Evolutionary conservation across 2,113 vertebrate genomes (phyloP).

Genomic region (Marmota monax): DNA sequence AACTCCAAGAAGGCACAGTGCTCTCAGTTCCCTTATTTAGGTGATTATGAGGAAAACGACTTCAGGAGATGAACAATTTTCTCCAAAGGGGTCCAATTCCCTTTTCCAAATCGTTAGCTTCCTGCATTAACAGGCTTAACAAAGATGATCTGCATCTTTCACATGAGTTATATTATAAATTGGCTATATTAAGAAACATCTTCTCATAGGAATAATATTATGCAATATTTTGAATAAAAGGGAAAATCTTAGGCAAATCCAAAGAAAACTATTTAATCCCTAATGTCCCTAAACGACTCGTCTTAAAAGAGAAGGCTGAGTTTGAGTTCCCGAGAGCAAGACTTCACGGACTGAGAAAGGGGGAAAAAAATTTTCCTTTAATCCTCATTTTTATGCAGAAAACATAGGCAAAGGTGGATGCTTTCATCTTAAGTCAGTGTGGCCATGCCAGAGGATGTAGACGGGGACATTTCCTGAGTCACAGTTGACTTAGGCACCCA

Average conservation of each 20-base stretch:
- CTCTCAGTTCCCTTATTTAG: neutral
- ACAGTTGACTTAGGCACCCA: neutral
- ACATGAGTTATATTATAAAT: neutral
- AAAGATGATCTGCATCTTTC: neutral
- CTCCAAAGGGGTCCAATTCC: neutral
- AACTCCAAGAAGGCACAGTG: neutral
- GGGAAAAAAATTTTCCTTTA: neutral
- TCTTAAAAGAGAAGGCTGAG: neutral
- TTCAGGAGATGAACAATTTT: neutral
- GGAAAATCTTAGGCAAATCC: neutral
- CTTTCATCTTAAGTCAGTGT: neutral
- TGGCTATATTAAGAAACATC: neutral
- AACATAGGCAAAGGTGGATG: neutral
- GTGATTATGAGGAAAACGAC: neutral
- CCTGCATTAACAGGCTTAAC: neutral
- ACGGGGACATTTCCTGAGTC: neutral
- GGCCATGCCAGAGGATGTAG: neutral
- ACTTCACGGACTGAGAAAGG: neutral
- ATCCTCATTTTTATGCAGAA: neutral
- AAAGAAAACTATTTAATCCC: neutral
- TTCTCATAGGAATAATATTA: neutral
- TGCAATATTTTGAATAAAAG: neutral
- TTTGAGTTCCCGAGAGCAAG: neutral
- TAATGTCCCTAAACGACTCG: neutral
- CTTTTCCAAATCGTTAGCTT: neutral